phyloP scores from a whole-genome alignment of 2,888 invertebrate genomes.

The Himalopsyche japonica region DNA sequence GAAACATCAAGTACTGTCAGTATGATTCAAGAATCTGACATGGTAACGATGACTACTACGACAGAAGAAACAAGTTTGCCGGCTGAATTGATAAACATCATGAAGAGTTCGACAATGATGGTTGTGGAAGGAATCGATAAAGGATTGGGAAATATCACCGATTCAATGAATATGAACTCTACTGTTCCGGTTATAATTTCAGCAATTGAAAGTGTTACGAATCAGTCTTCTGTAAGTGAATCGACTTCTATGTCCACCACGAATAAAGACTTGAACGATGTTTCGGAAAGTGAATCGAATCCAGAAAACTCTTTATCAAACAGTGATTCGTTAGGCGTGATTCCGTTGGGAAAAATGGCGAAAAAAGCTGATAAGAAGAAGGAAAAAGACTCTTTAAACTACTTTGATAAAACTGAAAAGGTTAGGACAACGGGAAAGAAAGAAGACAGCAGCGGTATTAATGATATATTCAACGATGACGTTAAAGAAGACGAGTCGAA shows the following conservation, averaged over 20 bases:
- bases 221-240: background rate
- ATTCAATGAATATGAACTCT: background rate
- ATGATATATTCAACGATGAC: slow-evolving; percentile 40
- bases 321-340: slow-evolving; percentile 27
- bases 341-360: slow-evolving; percentile 25
- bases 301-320: slow-evolving; percentile 31
- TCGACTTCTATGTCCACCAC: background rate
- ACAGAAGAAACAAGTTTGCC: background rate
- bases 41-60: slow-evolving; percentile 7
- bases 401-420: slow-evolving; percentile 39
- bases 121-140: background rate
- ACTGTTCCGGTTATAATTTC: background rate
- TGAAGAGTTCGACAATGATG: background rate
- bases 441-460: slow-evolving; percentile 39
- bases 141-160: background rate
- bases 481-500: slow-evolving; percentile 37
- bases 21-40: background rate
- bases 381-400: slow-evolving; percentile 39
- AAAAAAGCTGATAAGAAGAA: slow-evolving; percentile 39
- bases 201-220: background rate
- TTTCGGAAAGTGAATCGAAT: slow-evolving; percentile 27
- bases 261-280: slow-evolving; percentile 32
- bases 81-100: background rate
- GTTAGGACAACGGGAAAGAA: slow-evolving; percentile 28
- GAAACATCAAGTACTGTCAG: background rate